These are phyloP conservation scores for Onychomys arenicola DNA, from an alignment of 2,797 vertebrate genomes.

Conservation along the genomic window DNA sequence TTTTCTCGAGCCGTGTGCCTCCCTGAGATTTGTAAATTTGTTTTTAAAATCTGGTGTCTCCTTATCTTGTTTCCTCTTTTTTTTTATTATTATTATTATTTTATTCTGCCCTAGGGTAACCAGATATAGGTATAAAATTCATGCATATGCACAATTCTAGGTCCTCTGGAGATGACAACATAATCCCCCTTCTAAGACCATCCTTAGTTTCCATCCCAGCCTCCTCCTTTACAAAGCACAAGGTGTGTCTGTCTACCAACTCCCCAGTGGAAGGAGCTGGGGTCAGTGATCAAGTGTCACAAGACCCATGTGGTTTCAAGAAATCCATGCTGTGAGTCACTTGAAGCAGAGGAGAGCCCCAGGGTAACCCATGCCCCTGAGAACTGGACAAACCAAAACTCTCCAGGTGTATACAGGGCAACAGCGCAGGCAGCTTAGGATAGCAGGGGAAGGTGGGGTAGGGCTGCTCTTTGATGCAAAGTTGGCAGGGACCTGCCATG, in stretches of 20 bases:
- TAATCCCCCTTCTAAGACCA: not conserved
- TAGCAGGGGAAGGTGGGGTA: accelerated
- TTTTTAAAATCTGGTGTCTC: not conserved
- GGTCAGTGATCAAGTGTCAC: not conserved
- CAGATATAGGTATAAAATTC: not conserved
- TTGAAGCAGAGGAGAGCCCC: not conserved
- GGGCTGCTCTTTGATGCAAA: accelerated
- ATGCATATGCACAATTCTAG: not conserved
- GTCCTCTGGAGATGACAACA: not conserved
- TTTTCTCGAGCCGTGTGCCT: not conserved
- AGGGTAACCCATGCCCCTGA: not conserved
- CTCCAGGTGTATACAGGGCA: not conserved
- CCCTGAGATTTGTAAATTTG: not conserved
- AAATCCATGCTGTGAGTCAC: not conserved
- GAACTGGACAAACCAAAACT: not conserved
- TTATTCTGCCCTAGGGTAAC: not conserved
- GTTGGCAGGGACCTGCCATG: not conserved
- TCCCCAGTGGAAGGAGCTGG: not conserved
- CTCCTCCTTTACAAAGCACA: not conserved
- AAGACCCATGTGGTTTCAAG: accelerated
- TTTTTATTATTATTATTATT: not conserved
- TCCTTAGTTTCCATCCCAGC: not conserved
- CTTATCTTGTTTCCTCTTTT: not conserved
- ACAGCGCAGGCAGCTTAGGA: not conserved
- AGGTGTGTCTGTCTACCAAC: not conserved